These are phyloP conservation scores for Drosophila rufa DNA, from an alignment of 1,140 invertebrate genomes.

Conservation along the genomic window DNA sequence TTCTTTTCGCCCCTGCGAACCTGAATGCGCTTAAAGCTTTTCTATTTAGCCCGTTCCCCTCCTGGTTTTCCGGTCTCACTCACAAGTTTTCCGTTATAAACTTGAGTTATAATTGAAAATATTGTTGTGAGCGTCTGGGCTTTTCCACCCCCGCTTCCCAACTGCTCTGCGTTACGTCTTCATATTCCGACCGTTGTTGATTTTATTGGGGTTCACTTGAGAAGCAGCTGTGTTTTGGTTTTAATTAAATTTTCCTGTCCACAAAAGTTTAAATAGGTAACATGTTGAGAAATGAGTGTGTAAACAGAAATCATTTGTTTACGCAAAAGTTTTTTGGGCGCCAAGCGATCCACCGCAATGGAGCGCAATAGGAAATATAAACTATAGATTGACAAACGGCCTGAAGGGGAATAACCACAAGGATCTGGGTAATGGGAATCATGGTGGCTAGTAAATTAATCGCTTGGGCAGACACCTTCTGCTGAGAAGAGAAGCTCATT, in stretches of 20 bases:
- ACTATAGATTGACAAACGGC: conserved; percentile 31
- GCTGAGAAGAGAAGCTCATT: neutral
- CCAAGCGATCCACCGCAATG: conserved; percentile 3
- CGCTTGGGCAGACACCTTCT: neutral
- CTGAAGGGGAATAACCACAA: conserved; percentile 7
- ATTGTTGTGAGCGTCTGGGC: conserved; percentile 47
- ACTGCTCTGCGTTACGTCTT: conserved; percentile 14
- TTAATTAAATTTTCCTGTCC: conserved; percentile 83
- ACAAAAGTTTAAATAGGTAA: conserved; percentile 83
- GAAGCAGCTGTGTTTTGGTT: conserved; percentile 77
- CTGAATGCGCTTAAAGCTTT: conserved; percentile 50
- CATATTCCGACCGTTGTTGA: conserved; percentile 50
- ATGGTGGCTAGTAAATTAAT: conserved; percentile 33
- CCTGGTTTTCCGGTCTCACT: conserved; percentile 17
- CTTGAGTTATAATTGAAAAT: conserved; percentile 84
- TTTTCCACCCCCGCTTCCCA: neutral
- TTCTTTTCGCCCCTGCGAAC: conserved; percentile 24
- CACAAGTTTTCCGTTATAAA: conserved; percentile 72
- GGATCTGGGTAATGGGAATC: conserved; percentile 13
- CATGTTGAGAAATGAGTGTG: conserved; percentile 78
- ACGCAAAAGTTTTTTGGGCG: conserved; percentile 33
- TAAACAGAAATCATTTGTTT: conserved; percentile 79
- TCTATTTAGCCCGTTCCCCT: conserved; percentile 31
- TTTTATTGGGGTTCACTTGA: conserved; percentile 41
- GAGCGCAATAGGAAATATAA: conserved; percentile 37